Percentiles rank a stretch among this genome's conserved stretches.
Conservation (phyloP, 2,113 vertebrate species). For the Conger conger region DNA sequence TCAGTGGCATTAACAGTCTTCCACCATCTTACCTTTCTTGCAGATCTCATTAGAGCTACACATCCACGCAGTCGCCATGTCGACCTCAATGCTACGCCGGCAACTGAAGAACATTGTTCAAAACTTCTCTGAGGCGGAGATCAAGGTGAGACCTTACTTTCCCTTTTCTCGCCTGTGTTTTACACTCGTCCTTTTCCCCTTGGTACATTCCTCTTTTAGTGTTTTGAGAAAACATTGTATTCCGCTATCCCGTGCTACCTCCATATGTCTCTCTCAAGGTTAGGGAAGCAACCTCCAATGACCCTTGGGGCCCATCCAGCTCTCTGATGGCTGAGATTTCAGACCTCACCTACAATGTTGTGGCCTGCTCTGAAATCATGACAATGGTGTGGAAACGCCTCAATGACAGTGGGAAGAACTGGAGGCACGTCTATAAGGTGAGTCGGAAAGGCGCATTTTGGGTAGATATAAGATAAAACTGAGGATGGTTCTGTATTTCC, state of each 20-base stretch:
- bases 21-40: background rate
- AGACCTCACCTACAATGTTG: constrained; percentile 84
- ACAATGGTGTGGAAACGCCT: constrained; percentile 87
- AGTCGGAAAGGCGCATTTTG: constrained; percentile 5
- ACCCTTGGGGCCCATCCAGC: constrained; percentile 87
- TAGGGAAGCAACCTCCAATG: constrained; percentile 85
- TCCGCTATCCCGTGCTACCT: too few species aligned
- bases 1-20: background rate
- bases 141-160: constrained; percentile 73
- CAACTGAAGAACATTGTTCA: constrained; percentile 89
- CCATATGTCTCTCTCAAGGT: constrained; percentile 56
- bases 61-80: constrained; percentile 64
- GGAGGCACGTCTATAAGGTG: constrained; percentile 90
- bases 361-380: constrained; percentile 88
- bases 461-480: too few species aligned
- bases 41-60: background rate
- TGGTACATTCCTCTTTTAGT: background rate
- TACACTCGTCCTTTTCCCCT: background rate
- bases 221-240: background rate
- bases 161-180: background rate
- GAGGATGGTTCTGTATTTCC: too few species aligned
- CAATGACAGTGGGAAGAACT: constrained; percentile 85
- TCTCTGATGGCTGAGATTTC: constrained; percentile 85
- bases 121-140: constrained; percentile 90
- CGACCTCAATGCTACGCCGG: constrained; percentile 81